Percentiles rank a stretch among this genome's conserved stretches.
These are phyloP conservation scores for Drosophila paulistorum DNA, from an alignment of 1,140 invertebrate species.

Conservation along the genomic window DNA sequence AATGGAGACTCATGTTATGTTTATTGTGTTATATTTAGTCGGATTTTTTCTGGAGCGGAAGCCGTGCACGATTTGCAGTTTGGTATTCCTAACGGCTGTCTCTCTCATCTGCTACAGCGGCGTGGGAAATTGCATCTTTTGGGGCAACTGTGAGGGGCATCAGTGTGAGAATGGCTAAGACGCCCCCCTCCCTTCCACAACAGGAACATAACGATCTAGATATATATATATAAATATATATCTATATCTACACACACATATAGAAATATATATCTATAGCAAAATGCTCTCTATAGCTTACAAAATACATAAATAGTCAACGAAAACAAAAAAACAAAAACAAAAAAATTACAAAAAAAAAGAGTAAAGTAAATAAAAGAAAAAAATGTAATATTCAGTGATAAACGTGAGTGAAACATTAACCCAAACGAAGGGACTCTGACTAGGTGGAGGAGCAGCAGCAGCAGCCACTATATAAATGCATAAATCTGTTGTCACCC, in stretches of 20 bases:
- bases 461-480: background rate
- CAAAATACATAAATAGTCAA: conserved; percentile 24
- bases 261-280: conserved; percentile 3
- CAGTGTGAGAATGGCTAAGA: conserved; percentile 87
- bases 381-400: conserved; percentile 35
- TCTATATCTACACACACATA: background rate
- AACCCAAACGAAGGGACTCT: background rate
- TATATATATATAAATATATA: background rate
- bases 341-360: conserved; percentile 33
- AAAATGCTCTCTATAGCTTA: conserved; percentile 4
- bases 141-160: conserved; percentile 91
- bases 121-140: conserved; percentile 96
- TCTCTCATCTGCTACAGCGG: conserved; percentile 98
- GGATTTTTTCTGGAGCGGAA: conserved; percentile 97
- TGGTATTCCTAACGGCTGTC: conserved; percentile 96
- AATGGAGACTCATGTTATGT: conserved; percentile 98
- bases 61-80: conserved; percentile 97
- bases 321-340: conserved; percentile 26
- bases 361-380: background rate
- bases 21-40: conserved; percentile 96
- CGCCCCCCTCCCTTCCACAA: background rate
- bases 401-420: conserved; percentile 50
- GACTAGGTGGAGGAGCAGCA: background rate
- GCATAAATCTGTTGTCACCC: background rate
- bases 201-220: background rate